Conservation (phyloP, 1,140 invertebrate species). For the Aphidius ervi region DNA sequence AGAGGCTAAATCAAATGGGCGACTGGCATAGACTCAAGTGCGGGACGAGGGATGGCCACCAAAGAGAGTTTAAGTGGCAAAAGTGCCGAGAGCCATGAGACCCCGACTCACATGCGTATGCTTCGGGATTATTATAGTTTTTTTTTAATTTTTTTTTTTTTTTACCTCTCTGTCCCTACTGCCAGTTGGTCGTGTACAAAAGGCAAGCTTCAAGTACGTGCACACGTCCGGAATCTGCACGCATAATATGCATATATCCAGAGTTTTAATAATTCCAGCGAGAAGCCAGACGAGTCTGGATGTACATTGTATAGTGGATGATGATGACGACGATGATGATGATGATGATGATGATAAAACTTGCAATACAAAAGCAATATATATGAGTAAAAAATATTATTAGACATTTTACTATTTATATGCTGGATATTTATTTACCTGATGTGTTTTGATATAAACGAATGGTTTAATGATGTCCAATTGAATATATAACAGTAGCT, state of each 20-base stretch:
- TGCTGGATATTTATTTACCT: no score
- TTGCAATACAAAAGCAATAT: slow-evolving; percentile 11
- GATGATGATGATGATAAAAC: no score
- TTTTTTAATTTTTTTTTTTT: slow-evolving; percentile 8
- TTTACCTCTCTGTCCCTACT: background rate
- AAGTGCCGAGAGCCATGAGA: slow-evolving; percentile 10
- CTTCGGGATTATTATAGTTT: slow-evolving; percentile 23
- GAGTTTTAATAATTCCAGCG: slow-evolving; percentile 27
- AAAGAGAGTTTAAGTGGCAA: slow-evolving; percentile 23
- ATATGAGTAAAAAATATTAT: background rate
- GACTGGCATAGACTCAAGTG: slow-evolving; percentile 20
- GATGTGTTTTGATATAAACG: no score
- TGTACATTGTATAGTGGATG: background rate
- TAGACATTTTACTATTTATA: no score
- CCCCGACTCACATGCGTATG: slow-evolving; percentile 9
- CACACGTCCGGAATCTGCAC: slow-evolving; percentile 1
- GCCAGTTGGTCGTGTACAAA: no score
- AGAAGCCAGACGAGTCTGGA: slow-evolving; percentile 4
- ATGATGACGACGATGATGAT: no score
- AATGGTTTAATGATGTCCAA: no score
- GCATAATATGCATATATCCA: background rate
- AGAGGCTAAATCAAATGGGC: slow-evolving; percentile 24
- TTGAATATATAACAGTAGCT: no score
- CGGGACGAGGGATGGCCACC: slow-evolving; percentile 11
- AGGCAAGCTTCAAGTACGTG: slow-evolving; percentile 1